Conservation (phyloP, 2,113 vertebrate species). For the Alouatta palliata region DNA sequence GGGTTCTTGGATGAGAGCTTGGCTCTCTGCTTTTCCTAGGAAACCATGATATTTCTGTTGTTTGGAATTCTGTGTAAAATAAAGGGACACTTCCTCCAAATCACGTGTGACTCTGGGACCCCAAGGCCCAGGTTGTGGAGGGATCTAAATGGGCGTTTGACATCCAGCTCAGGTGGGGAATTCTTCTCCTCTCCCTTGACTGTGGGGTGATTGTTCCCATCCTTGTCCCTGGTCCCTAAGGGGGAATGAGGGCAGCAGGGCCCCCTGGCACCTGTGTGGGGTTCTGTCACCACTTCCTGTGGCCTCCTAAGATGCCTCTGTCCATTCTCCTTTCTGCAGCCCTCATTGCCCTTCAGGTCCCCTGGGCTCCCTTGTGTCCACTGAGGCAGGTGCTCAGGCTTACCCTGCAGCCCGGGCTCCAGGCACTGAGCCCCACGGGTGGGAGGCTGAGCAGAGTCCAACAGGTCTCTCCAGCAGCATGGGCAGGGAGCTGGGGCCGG, state of each 20-base stretch:
- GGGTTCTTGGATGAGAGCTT: background rate
- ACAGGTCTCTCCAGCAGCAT: accelerated
- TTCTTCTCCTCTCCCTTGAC: constrained; percentile 4
- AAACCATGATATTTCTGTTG: background rate
- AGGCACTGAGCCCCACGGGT: background rate
- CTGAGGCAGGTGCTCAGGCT: background rate
- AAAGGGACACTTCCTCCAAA: background rate
- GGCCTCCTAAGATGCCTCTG: background rate
- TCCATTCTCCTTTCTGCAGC: background rate
- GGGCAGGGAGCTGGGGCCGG: background rate
- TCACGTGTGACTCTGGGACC: constrained; percentile 2
- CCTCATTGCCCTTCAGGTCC: background rate
- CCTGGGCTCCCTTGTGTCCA: accelerated
- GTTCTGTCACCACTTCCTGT: background rate
- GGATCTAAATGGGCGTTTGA: constrained; percentile 3
- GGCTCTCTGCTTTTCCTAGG: constrained; percentile 7
- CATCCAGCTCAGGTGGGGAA: background rate
- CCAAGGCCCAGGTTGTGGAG: background rate
- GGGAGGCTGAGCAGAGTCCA: background rate
- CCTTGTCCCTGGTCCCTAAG: background rate
- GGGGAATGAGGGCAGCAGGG: background rate
- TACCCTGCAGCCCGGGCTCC: background rate
- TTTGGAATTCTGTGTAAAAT: constrained; percentile 48
- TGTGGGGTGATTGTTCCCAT: background rate
- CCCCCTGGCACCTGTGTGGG: accelerated